Conservation (phyloP, 2,797 vertebrate species). For the Cyclura pinguis region DNA sequence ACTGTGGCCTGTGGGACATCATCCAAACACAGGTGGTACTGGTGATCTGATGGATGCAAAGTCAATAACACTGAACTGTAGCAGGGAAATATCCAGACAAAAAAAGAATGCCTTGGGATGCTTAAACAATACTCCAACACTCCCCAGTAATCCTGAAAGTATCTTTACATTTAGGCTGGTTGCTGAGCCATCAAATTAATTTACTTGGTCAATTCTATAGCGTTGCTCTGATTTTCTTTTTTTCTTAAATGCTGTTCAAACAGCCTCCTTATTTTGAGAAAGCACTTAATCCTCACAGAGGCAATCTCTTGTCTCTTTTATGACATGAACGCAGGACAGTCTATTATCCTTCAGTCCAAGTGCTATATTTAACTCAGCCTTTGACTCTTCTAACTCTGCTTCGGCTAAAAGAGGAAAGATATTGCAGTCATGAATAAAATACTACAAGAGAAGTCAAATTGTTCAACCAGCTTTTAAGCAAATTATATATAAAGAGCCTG, state of each 20-base stretch:
- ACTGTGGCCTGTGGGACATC: not conserved
- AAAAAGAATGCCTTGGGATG: not conserved
- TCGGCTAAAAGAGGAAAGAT: constrained; percentile 56
- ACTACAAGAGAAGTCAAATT: constrained; percentile 53
- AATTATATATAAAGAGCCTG: constrained; percentile 36
- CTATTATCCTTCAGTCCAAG: constrained; percentile 49
- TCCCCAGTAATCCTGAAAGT: not conserved
- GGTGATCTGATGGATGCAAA: not conserved
- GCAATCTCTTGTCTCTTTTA: constrained; percentile 73
- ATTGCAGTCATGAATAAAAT: constrained; percentile 63
- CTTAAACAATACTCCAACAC: not conserved
- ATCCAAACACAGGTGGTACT: constrained; percentile 9
- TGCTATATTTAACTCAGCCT: constrained; percentile 69
- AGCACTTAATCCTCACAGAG: constrained; percentile 67
- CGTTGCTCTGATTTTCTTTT: constrained; percentile 27
- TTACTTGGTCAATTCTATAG: constrained; percentile 19
- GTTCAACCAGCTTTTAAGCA: constrained; percentile 27
- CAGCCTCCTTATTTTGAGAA: constrained; percentile 60
- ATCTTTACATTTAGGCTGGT: not conserved
- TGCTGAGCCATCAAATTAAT: constrained; percentile 23
- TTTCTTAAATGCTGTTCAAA: constrained; percentile 61
- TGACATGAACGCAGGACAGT: constrained; percentile 63
- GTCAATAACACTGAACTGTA: not conserved
- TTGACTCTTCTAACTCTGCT: constrained; percentile 55
- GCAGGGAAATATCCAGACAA: not conserved